Evolutionary conservation across 2,113 vertebrate species (phyloP), one percentile per base, ranked within the genome.

Genomic region (Oryzias javanicus): DNA sequence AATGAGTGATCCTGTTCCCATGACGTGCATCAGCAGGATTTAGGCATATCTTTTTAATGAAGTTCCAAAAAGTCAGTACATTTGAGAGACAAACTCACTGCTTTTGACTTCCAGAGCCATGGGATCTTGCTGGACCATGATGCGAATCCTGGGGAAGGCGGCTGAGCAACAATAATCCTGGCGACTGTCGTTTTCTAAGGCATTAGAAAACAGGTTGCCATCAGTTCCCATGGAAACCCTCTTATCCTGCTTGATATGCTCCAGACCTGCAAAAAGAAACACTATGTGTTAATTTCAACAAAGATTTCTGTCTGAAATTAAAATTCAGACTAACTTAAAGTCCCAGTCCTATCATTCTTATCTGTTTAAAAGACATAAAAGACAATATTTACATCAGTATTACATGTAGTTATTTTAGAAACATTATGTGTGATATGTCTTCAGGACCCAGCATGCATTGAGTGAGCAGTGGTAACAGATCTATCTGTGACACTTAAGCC

Each of bases 121-220:
- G 3, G 93, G 85, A 42, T 89, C 91, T 49, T 95, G 98, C 89
- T 98, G 97, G 42, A 94, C 93, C 8, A 98, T 98, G 3, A 93
- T 95, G 59, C 96, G 91, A 76, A 98, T 91, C 40, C 51, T 87
- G 4, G 88, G 70, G 81, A 98, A 98, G 0, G 93, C 86, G 0
- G 95, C 97, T 46, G 91, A 94, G 81, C 97, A 98, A 60, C 93
- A 94, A 20, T 98, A 98, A 83, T 98, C 95, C 0, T 67, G 85
- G 0, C 93, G 90, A 57, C 90, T 97, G 91, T 98, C 96, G 1
- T 87, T 91, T 49, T 87, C 89, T 58, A 94, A 86, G 71, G 94
- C 93, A 1, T 98, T 93, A 27, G 97, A 92, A 17, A 98, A 97
- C 47, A 98, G 92, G 72, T 95, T 95, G 49, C 97, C 97, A 60